phyloP scores from a whole-genome alignment of 2,888 invertebrate species.

The Cantharis rufa region DNA sequence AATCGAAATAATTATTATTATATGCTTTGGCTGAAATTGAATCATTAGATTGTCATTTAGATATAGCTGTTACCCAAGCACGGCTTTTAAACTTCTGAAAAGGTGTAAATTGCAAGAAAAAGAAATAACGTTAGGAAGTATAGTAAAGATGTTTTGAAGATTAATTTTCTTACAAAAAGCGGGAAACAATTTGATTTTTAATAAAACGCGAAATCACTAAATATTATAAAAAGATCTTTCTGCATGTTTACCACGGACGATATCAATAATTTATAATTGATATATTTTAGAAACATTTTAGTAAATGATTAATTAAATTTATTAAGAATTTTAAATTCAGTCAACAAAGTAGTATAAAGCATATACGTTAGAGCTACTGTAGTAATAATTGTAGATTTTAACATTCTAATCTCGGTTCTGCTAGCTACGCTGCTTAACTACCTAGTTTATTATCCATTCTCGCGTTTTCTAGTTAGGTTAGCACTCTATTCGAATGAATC shows the following conservation, averaged over 20 bases:
- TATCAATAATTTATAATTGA: no score
- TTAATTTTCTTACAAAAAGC: background rate
- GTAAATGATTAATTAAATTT: no score
- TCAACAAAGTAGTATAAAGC: no score
- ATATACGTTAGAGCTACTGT: no score
- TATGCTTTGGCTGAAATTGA: background rate
- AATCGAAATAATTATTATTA: background rate
- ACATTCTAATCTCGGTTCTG: no score
- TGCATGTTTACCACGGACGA: background rate
- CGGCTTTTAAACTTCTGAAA: background rate
- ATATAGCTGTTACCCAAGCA: background rate
- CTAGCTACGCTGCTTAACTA: no score
- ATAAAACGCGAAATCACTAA: background rate
- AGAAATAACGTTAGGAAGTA: background rate
- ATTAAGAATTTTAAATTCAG: no score
- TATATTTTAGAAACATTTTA: no score
- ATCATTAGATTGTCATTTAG: background rate
- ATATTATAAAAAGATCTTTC: background rate
- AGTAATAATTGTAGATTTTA: no score
- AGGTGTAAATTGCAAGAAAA: background rate
- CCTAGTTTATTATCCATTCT: no score
- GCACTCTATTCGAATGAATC: no score
- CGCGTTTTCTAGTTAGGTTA: no score
- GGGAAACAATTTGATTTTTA: background rate
- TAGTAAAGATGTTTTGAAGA: background rate